These are phyloP conservation scores for Corydoras maculifer DNA, from an alignment of 2,113 vertebrate species.

Conservation along the genomic window DNA sequence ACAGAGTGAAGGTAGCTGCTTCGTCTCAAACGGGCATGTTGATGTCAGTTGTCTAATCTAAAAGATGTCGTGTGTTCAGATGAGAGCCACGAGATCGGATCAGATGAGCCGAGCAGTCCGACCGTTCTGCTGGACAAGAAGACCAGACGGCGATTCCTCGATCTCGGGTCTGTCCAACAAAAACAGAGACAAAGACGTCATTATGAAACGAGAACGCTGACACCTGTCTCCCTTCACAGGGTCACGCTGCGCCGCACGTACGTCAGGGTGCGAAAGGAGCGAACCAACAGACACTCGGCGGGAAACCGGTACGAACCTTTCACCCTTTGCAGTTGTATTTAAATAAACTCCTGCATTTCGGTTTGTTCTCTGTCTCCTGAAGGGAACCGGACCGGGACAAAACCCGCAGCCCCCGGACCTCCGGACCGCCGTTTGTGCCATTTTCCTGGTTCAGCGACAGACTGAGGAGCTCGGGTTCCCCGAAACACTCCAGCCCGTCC, in stretches of 20 bases:
- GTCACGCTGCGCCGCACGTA: constrained; percentile 72
- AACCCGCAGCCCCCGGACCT: constrained; percentile 28
- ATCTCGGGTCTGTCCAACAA: constrained; percentile 65
- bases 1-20: constrained; percentile 65
- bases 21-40: background rate
- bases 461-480: constrained; percentile 31
- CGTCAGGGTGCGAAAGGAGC: constrained; percentile 69
- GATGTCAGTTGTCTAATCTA: background rate
- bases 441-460: constrained; percentile 44
- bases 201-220: background rate
- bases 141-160: constrained; percentile 71
- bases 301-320: constrained; percentile 63
- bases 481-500: constrained; percentile 26
- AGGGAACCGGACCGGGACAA: constrained; percentile 34
- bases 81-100: constrained; percentile 65
- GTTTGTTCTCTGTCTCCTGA: background rate
- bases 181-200: no score
- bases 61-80: constrained; percentile 51
- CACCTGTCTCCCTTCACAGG: constrained; percentile 44
- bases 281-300: constrained; percentile 68
- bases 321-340: no score
- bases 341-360: background rate
- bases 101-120: constrained; percentile 68
- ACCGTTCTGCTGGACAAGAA: constrained; percentile 73
- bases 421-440: constrained; percentile 40